phyloP scores from a whole-genome alignment of 2,888 invertebrate species.

The Ichneumoninae sp. region DNA sequence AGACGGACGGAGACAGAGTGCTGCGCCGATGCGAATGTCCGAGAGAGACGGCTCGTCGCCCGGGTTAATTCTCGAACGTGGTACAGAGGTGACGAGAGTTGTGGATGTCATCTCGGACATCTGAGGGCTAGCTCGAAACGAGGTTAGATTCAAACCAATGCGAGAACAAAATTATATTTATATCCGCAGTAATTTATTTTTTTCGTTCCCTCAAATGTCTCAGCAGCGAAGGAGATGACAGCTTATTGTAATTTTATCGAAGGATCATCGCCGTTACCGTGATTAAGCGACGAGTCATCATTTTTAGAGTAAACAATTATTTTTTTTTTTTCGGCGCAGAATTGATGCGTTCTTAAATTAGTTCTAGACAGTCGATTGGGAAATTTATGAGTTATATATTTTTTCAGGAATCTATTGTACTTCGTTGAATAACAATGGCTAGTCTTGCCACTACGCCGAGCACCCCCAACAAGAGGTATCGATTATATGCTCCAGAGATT shows the following conservation, averaged over 20 bases:
- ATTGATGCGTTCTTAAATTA: slow-evolving; percentile 21
- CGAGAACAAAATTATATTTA: neutral
- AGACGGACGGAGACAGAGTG: too few species aligned
- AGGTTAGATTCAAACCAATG: slow-evolving; percentile 6
- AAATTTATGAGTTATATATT: neutral
- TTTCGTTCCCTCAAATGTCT: neutral
- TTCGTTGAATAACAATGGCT: slow-evolving; percentile 21
- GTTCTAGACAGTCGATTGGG: neutral
- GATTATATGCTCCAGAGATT: neutral
- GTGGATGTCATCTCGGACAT: slow-evolving; percentile 6
- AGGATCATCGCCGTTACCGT: neutral
- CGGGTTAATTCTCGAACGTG: too few species aligned
- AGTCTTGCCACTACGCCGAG: slow-evolving; percentile 22
- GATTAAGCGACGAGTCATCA: neutral
- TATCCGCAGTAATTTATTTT: neutral
- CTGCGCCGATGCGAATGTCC: too few species aligned
- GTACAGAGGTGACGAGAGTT: neutral
- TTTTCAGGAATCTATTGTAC: slow-evolving; percentile 10
- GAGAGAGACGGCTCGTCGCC: too few species aligned
- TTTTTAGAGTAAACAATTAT: slow-evolving; percentile 1
- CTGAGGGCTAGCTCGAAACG: neutral
- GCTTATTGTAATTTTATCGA: neutral
- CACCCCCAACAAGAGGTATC: slow-evolving; percentile 22
- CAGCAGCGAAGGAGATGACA: neutral
- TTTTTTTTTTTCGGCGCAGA: neutral